Evolutionary conservation across 2,113 vertebrate species (phyloP).

Genomic region (Zosterops pallidus): DNA sequence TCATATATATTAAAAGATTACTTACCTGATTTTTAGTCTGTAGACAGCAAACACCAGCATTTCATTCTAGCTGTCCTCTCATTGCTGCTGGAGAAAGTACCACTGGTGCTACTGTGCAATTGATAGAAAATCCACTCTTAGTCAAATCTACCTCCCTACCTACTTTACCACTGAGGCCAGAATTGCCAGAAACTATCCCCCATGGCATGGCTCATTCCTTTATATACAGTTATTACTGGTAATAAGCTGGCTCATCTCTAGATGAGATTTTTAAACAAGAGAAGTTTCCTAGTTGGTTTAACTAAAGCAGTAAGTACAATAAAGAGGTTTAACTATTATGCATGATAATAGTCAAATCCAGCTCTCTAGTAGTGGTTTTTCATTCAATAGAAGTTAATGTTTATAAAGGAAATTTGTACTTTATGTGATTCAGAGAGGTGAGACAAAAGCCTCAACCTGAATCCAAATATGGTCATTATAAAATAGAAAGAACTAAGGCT

Average conservation of each 20-base stretch:
- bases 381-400: background rate
- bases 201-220: background rate
- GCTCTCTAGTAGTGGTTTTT: background rate
- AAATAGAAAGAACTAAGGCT: background rate
- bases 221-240: background rate
- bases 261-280: conserved; percentile 1
- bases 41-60: background rate
- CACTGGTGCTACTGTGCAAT: background rate
- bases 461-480: background rate
- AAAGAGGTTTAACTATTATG: background rate
- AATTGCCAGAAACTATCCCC: background rate
- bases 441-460: background rate
- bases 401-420: background rate
- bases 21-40: background rate
- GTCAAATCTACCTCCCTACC: background rate
- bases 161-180: background rate
- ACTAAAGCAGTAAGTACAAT: background rate
- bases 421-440: background rate
- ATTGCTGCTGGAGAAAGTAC: background rate
- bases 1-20: background rate
- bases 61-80: background rate
- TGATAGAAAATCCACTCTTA: background rate
- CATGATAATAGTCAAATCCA: background rate
- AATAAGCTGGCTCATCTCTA: conserved; percentile 20
- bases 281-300: background rate